Base-by-base conservation (phyloP, 2,113 vertebrate genomes). In the Chloebia gouldiae region DNA sequence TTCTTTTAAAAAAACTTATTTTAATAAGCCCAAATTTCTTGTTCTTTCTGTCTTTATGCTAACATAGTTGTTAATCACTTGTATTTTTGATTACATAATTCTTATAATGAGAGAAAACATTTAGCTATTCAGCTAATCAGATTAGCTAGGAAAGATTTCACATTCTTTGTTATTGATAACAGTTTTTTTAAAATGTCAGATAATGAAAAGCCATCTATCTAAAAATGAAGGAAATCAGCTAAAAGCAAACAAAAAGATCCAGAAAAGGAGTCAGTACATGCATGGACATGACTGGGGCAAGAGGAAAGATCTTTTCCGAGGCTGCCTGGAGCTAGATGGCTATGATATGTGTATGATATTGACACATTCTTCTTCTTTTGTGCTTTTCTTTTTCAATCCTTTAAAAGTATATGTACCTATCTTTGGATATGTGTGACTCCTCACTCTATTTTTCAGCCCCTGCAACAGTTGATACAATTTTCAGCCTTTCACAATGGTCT, bases 71-170 rank as follows among this genome's bases (percentile, higher is more conserved):
- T 93, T 85, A 86, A 50, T 85, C n/a, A 61, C 18, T 71, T 72
- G 20, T 17, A 65, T 15, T 18, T 92, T 91, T 93, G 37, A 49
- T 94, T 78, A 61, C 23, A 17, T 44, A 49, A 76, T 71, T 75
- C 39, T 91, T 82, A 83, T 56, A 11, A 27, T 27, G 21, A 96
- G 79, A 86, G 39, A 88, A 96, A 95, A 93, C 33, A 78, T 75
- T 90, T 66, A 76, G 54, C 35, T 39, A 69, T 65, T 85, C 47
- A 81, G 23, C 39, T 88, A 80, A 86, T 88, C 90, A 95, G 64
- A 73, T 90, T 86, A 86, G 63, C 54, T 92, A 80, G 50, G 28
- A 80, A 17, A 83, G 10, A 27, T 75, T 86, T 83, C 42, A 71
- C 37, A 53, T 86, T 19, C 44, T 93, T 90, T 76, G 7, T 65